phyloP scores from a whole-genome alignment of 1,140 invertebrate species.

The Orchesella cincta region DNA sequence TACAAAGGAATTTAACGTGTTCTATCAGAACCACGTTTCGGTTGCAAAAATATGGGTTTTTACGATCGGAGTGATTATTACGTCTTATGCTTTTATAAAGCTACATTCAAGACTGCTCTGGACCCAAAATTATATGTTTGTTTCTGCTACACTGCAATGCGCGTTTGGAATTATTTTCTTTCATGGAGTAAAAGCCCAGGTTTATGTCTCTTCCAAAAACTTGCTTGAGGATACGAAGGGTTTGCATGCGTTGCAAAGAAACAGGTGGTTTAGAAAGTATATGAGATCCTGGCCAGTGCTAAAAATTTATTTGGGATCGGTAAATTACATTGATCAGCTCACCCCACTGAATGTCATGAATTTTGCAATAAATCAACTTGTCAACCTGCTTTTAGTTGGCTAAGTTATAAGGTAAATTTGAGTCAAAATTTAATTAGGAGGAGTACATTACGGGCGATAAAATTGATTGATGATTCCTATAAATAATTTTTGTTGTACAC shows the following conservation, averaged over 20 bases:
- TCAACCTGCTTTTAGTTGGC: no score
- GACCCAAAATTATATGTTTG: not conserved
- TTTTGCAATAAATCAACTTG: not conserved
- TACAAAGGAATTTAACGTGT: not conserved
- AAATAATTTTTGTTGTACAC: no score
- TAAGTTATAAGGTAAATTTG: no score
- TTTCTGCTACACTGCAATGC: not conserved
- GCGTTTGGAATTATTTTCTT: not conserved
- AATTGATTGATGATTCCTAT: no score
- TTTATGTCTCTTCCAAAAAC: not conserved
- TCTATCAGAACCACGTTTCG: not conserved
- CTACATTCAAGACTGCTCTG: not conserved
- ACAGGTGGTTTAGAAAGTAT: not conserved
- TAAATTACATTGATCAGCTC: not conserved
- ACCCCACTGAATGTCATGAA: not conserved
- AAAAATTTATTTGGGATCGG: not conserved
- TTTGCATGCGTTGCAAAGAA: not conserved
- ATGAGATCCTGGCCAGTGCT: not conserved
- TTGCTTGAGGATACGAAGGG: not conserved
- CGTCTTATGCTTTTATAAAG: not conserved
- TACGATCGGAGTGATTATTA: not conserved
- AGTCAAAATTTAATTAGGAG: no score
- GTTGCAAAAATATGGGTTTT: not conserved
- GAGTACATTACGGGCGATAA: no score
- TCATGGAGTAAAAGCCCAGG: not conserved